Conservation (phyloP, 2,797 vertebrate species). For the Mormyrus proboscirostris region DNA sequence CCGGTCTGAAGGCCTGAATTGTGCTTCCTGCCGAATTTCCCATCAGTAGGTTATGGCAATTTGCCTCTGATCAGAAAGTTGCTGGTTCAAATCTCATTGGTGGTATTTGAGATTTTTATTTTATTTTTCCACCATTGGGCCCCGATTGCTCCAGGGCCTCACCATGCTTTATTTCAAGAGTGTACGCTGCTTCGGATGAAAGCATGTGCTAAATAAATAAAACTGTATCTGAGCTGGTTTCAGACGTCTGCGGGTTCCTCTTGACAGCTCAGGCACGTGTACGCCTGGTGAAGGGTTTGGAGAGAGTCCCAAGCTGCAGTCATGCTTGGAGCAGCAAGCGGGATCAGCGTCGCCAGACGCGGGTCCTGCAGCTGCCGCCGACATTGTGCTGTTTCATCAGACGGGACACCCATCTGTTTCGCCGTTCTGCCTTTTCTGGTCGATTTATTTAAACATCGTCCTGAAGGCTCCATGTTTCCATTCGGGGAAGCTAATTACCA, state of each 20-base stretch:
- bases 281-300: background rate
- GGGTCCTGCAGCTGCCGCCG: background rate
- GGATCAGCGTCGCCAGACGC: background rate
- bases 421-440: background rate
- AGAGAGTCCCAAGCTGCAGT: background rate
- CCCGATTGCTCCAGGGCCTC: background rate
- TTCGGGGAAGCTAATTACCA: background rate
- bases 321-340: background rate
- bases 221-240: background rate
- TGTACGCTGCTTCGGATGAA: background rate
- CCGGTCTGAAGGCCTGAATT: background rate
- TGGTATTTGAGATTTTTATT: background rate
- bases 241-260: background rate
- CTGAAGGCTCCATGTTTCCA: background rate
- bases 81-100: background rate
- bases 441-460: background rate
- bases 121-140: background rate
- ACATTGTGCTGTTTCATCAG: background rate
- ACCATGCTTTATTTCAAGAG: background rate
- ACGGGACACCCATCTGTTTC: background rate
- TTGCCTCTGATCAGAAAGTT: background rate
- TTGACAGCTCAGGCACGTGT: background rate
- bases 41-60: background rate
- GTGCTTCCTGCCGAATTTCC: background rate
- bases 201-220: background rate